Conservation (phyloP, 2,797 vertebrate species). For the Urocyon cinereoargenteus region DNA sequence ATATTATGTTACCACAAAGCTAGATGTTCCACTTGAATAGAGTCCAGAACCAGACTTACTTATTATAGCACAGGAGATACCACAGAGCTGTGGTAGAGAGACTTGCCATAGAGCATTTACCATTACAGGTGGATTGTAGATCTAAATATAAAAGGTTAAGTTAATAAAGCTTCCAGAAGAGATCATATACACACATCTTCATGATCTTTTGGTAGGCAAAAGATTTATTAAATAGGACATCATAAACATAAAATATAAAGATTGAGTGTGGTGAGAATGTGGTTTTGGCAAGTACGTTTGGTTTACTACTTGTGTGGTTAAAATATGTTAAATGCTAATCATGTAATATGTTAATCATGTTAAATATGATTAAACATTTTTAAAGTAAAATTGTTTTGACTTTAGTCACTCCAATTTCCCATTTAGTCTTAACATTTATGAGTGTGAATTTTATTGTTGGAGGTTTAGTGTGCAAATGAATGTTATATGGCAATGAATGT, state of each 20-base stretch:
- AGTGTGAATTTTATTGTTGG: background rate
- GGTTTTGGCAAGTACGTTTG: background rate
- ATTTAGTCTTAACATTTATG: background rate
- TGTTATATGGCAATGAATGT: background rate
- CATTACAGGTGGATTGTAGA: background rate
- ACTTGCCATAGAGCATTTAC: background rate
- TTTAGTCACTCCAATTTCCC: background rate
- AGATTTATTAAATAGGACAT: background rate
- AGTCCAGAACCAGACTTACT: background rate
- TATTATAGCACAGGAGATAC: background rate
- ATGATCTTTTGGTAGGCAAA: background rate
- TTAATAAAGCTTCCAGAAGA: background rate
- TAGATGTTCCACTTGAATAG: background rate
- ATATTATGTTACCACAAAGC: background rate
- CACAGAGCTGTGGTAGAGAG: background rate
- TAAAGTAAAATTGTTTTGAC: background rate
- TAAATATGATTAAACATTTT: conserved; percentile 4
- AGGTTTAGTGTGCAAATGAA: background rate
- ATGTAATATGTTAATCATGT: background rate
- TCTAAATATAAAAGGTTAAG: background rate
- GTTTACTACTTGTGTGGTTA: background rate
- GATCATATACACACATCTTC: background rate
- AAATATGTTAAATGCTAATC: background rate
- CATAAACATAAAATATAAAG: background rate
- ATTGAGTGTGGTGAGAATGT: background rate